These are phyloP conservation scores for Condylura cristata DNA, from an alignment of 2,113 vertebrate genomes.

Conservation along the genomic window DNA sequence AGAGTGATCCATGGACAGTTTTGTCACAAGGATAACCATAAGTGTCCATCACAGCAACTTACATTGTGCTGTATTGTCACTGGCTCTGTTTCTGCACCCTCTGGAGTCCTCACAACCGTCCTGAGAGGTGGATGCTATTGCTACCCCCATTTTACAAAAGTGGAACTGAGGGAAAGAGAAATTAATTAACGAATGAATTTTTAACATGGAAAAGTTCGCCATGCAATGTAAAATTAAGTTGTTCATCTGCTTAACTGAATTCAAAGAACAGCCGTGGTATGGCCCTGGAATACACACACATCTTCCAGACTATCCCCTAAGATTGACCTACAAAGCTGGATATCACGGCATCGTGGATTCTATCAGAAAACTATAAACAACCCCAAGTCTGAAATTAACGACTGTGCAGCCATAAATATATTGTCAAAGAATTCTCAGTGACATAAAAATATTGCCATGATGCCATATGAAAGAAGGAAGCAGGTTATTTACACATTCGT, in stretches of 20 bases:
- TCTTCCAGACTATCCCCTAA: neutral
- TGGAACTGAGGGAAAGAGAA: neutral
- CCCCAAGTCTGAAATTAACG: neutral
- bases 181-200: neutral
- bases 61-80: neutral
- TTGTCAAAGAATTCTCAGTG: neutral
- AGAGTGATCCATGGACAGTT: too few relatives aligned
- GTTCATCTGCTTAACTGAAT: neutral
- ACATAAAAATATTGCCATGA: neutral
- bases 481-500: neutral
- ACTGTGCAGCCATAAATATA: neutral
- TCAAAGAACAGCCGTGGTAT: too few relatives aligned
- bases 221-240: neutral
- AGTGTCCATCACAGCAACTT: neutral
- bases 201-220: neutral
- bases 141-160: neutral
- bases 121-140: neutral
- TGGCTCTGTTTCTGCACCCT: fast-evolving
- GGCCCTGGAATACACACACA: fast-evolving
- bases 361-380: neutral
- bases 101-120: neutral
- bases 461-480: neutral
- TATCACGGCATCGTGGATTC: neutral
- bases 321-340: neutral
- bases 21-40: neutral